Evolutionary conservation across 1,140 invertebrate species (phyloP).

Genomic region (Trachelipus rathkii): DNA sequence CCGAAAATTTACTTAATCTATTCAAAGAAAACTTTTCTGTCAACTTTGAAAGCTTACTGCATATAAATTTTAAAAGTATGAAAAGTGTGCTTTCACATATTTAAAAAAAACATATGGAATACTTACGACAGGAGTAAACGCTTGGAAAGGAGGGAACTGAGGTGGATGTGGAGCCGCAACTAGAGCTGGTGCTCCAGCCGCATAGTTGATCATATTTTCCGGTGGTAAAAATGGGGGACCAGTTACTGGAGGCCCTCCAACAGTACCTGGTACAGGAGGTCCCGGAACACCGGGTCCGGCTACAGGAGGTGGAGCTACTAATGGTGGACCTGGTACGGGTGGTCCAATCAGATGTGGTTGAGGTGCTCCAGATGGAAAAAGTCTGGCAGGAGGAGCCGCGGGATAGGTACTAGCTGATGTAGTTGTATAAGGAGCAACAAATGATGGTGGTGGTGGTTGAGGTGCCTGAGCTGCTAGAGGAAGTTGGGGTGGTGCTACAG

Average conservation of each 20-base stretch:
- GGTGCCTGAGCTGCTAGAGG: constrained; percentile 34
- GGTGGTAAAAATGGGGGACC: constrained; percentile 43
- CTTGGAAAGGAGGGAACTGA: constrained; percentile 47
- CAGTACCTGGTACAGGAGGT: constrained; percentile 20
- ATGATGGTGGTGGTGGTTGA: constrained; percentile 38
- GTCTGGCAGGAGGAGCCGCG: constrained; percentile 28
- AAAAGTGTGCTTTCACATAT: too few species aligned
- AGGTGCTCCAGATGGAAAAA: constrained; percentile 41
- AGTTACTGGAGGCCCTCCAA: constrained; percentile 28
- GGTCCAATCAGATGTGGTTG: constrained; percentile 36
- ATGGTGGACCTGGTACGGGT: constrained; percentile 32
- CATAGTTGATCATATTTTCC: constrained; percentile 47
- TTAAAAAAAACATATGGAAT: not conserved
- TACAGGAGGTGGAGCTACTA: constrained; percentile 28
- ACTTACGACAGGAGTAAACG: constrained; percentile 35
- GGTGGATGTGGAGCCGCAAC: constrained; percentile 42
- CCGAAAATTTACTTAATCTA: too few species aligned
- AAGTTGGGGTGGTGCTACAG: constrained; percentile 37
- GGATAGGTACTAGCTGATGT: constrained; percentile 32
- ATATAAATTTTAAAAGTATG: too few species aligned
- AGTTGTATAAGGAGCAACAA: constrained; percentile 37
- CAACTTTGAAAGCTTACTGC: too few species aligned
- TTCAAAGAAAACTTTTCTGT: too few species aligned
- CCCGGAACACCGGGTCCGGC: not conserved
- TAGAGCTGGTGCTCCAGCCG: constrained; percentile 28